Evolutionary conservation across 2,797 vertebrate species (phyloP), one percentile per base, ranked within the genome.

Genomic region (Glossophaga mutica): DNA sequence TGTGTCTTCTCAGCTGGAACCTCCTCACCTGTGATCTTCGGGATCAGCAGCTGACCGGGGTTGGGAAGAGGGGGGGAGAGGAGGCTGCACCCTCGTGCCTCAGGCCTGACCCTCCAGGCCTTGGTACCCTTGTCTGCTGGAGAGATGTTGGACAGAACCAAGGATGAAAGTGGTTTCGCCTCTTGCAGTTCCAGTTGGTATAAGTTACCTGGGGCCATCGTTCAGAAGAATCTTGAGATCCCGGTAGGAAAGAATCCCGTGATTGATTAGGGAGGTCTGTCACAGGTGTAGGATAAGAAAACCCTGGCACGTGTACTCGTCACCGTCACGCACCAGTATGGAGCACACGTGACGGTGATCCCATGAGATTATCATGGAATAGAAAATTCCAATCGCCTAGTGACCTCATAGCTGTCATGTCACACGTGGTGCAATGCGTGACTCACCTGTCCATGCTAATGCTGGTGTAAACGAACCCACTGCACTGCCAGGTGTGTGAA

Each of bases 1-100:
- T 99, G 98, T 93, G 98, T 97, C 95, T 99, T 99, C 37, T 99
- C 98, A 96, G 96, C 0, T 97, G 98, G 24, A 91, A 98, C 87
- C 98, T 96, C 85, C 39, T 97, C 92, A 0, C 97, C 97, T 0
- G 97, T 95, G 78, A 98, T 97, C 96, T 81, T 94, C 0, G 98
- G 98, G 42, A 97, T 97, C 95, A 98, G 91, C 87, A 97, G 44
- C 98, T 98, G 95, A 52, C 68, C 79, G 6, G 78, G 65, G 18
- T 16, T 6, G 48, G 50, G 37, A 44, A 77, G 34, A 57, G 34
- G 10, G 52, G 7, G 5, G 39, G 26, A 29, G 19, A 39, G 11
- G 26, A 26, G 21, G 67, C 48, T 55, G 6, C 3, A 48, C 24
- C n/a, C 50, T 29, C 4, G n/a, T 16, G 44, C 48, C 50, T 55